phyloP scores from a whole-genome alignment of 2,888 invertebrate genomes.

The Lepeophtheirus nordmannii region DNA sequence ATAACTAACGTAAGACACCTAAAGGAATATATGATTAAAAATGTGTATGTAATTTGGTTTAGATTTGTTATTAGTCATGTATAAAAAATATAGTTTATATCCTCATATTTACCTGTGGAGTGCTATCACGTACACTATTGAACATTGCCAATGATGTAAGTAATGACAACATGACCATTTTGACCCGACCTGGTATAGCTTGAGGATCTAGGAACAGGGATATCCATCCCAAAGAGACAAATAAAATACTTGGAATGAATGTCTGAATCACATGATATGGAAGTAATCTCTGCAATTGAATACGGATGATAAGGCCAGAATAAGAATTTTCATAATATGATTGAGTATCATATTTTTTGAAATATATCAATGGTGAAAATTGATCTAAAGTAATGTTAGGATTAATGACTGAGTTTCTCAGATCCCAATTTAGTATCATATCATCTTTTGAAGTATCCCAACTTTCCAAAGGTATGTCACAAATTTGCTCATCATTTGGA shows the following conservation, averaged over 20 bases:
- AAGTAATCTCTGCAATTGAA: neutral
- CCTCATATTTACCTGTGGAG: neutral
- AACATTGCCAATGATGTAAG: slow-evolving; percentile 3
- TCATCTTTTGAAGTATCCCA: neutral
- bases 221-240: neutral
- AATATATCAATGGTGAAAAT: neutral
- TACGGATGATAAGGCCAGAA: neutral
- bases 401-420: neutral
- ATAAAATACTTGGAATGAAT: neutral
- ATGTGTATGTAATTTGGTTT: neutral
- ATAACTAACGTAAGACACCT: neutral
- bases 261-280: neutral
- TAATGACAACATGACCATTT: neutral
- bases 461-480: neutral
- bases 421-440: neutral
- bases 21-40: neutral
- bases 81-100: no score
- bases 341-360: neutral
- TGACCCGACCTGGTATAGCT: neutral
- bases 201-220: neutral
- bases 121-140: neutral
- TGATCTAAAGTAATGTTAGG: neutral
- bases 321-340: neutral
- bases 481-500: neutral
- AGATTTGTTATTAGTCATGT: neutral